These are phyloP conservation scores for Boloria euphrosyne DNA, from an alignment of 2,888 invertebrate genomes.

Conservation along the genomic window DNA sequence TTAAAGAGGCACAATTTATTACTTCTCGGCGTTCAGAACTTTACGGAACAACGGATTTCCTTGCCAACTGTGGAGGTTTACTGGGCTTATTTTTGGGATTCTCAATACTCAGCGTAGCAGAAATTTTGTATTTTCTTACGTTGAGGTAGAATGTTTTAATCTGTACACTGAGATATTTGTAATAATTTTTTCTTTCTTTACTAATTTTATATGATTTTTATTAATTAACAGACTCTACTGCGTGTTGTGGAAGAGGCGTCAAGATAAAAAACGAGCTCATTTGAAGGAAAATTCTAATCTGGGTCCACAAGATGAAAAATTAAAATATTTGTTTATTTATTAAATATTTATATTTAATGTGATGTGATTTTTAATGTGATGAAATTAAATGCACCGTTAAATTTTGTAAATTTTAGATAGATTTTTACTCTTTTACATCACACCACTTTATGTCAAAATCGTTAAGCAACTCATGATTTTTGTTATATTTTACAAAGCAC, in stretches of 20 bases:
- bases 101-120: slow-evolving; percentile 84
- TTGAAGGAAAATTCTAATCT: slow-evolving; percentile 29
- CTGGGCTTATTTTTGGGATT: slow-evolving; percentile 85
- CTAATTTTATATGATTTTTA: not conserved
- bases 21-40: slow-evolving; percentile 86
- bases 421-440: no score
- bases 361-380: no score
- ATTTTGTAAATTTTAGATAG: not conserved
- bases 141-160: slow-evolving; percentile 56
- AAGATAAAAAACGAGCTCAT: slow-evolving; percentile 37
- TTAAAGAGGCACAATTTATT: slow-evolving; percentile 87
- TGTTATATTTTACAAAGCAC: no score
- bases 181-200: no score
- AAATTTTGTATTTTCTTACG: slow-evolving; percentile 84
- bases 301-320: slow-evolving; percentile 22
- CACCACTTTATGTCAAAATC: no score
- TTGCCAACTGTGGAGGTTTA: slow-evolving; percentile 87
- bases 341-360: slow-evolving; percentile 24
- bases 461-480: no score
- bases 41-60: slow-evolving; percentile 86
- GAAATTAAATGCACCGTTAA: not conserved
- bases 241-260: slow-evolving; percentile 51
- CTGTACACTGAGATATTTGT: not conserved
- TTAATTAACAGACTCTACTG: slow-evolving; percentile 53
- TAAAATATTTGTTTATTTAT: slow-evolving; percentile 35